Evolutionary conservation across 2,888 invertebrate genomes (phyloP).

Genomic region (Tricholauxania praeusta): DNA sequence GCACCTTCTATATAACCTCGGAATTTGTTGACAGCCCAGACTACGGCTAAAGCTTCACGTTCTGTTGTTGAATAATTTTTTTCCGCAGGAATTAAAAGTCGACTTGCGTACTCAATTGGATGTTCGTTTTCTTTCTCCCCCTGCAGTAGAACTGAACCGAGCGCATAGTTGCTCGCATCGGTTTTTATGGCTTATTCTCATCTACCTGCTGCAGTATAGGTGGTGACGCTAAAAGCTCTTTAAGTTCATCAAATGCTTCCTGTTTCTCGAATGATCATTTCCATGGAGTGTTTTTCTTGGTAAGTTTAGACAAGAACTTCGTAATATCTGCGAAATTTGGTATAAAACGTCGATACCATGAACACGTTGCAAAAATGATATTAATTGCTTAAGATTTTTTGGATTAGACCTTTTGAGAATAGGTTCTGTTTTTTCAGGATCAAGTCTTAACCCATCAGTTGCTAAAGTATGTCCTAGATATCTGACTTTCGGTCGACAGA

Average conservation of each 20-base stretch:
- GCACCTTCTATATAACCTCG: slow-evolving; percentile 32
- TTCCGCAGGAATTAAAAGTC: slow-evolving; percentile 55
- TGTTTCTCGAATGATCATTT: slow-evolving; percentile 36
- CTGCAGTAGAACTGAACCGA: slow-evolving; percentile 45
- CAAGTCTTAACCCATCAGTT: too few relatives aligned
- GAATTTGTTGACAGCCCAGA: too few relatives aligned
- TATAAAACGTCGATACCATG: slow-evolving; percentile 16
- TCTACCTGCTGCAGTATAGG: too few relatives aligned
- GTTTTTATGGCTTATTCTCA: slow-evolving; percentile 53
- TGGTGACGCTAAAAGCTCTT: slow-evolving; percentile 41
- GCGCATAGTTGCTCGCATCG: slow-evolving; percentile 55
- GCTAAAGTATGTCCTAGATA: too few relatives aligned
- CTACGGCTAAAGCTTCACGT: slow-evolving; percentile 59
- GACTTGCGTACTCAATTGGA: slow-evolving; percentile 53
- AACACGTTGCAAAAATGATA: too few relatives aligned
- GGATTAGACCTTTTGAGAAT: too few relatives aligned
- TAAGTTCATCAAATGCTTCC: slow-evolving; percentile 38
- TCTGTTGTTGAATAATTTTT: slow-evolving; percentile 64
- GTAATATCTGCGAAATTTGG: slow-evolving; percentile 42
- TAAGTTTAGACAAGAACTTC: slow-evolving; percentile 47
- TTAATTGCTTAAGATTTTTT: too few relatives aligned
- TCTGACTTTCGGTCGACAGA: too few relatives aligned
- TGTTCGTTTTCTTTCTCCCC: slow-evolving; percentile 47
- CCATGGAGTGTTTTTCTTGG: too few relatives aligned
- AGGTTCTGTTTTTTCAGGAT: too few relatives aligned